These are phyloP conservation scores for Acanthornis magna DNA, from an alignment of 2,797 vertebrate genomes.

Conservation along the genomic window DNA sequence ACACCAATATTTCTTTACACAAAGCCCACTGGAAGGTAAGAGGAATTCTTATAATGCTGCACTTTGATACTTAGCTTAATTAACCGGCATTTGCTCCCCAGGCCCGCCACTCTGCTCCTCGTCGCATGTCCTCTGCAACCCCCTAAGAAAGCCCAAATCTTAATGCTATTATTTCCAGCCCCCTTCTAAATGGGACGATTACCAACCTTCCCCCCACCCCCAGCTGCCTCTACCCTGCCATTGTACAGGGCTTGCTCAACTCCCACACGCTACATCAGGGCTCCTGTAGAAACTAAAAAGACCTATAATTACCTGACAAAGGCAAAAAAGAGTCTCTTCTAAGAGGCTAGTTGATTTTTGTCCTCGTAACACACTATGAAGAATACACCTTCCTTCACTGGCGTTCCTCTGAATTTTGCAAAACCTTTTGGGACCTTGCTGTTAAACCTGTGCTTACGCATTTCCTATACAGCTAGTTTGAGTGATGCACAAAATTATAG, in stretches of 20 bases:
- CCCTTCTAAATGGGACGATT: constrained; percentile 63
- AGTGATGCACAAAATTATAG: constrained; percentile 79
- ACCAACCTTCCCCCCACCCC: constrained; percentile 69
- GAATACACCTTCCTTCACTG: constrained; percentile 70
- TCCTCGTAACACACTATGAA: constrained; percentile 68
- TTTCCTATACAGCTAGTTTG: constrained; percentile 78
- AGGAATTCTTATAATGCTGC: constrained; percentile 17
- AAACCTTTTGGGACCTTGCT: constrained; percentile 76
- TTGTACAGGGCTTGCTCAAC: constrained; percentile 78
- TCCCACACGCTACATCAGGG: constrained; percentile 77
- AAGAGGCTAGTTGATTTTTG: constrained; percentile 73
- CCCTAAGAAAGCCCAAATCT: constrained; percentile 44
- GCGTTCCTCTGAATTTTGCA: constrained; percentile 74
- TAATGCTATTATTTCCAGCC: constrained; percentile 54
- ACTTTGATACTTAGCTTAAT: constrained; percentile 56
- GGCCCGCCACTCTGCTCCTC: background rate
- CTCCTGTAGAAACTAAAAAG: constrained; percentile 77
- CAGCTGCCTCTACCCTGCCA: constrained; percentile 62
- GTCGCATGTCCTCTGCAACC: constrained; percentile 7
- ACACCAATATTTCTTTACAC: constrained; percentile 59
- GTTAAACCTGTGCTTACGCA: constrained; percentile 74
- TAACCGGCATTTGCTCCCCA: background rate
- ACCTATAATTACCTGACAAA: constrained; percentile 85
- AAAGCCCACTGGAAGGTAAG: constrained; percentile 52
- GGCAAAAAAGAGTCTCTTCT: constrained; percentile 72